A percentile compares a stretch with the other conserved stretches of the same genome.
Conservation (phyloP, 2,797 vertebrate species). For the Cynodonichthys magdalenae region DNA sequence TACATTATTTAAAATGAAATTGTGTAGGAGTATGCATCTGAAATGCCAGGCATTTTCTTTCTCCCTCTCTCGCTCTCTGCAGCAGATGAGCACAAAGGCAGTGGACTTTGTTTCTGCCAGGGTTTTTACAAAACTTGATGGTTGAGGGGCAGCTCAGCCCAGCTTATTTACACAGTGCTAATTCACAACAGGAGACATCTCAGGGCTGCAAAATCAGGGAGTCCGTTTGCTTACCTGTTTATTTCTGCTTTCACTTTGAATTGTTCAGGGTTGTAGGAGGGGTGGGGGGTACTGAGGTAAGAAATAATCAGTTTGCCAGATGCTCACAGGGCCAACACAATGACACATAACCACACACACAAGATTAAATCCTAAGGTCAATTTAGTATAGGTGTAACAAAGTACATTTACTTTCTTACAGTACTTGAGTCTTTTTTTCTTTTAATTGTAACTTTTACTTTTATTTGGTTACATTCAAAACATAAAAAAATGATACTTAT, state of each 20-base stretch:
- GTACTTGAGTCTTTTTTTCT: too few species aligned
- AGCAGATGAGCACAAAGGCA: conserved; percentile 14
- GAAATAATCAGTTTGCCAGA: neutral
- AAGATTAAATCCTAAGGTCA: neutral
- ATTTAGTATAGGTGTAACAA: neutral
- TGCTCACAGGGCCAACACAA: neutral
- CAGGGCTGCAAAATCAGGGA: neutral
- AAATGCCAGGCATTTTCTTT: conserved; percentile 27
- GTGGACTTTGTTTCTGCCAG: conserved; percentile 15
- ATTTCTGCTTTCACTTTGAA: neutral
- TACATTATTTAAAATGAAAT: conserved; percentile 46
- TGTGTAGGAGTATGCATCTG: conserved; percentile 35
- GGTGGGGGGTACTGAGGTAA: too few species aligned
- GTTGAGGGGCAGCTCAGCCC: neutral
- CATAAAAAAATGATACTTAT: too few species aligned
- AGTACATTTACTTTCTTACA: too few species aligned
- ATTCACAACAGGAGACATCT: neutral
- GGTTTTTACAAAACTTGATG: conserved; percentile 1
- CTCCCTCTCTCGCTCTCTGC: conserved; percentile 6
- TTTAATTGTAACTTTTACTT: too few species aligned
- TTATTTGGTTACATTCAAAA: too few species aligned
- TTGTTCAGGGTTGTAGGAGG: neutral
- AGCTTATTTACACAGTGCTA: neutral
- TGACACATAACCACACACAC: neutral
- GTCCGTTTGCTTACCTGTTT: neutral